A percentile compares a stretch with the other conserved stretches of the same genome.
Evolutionary conservation across 2,888 invertebrate genomes (phyloP).

Genomic region (Parapristionchus giblindavisi): DNA sequence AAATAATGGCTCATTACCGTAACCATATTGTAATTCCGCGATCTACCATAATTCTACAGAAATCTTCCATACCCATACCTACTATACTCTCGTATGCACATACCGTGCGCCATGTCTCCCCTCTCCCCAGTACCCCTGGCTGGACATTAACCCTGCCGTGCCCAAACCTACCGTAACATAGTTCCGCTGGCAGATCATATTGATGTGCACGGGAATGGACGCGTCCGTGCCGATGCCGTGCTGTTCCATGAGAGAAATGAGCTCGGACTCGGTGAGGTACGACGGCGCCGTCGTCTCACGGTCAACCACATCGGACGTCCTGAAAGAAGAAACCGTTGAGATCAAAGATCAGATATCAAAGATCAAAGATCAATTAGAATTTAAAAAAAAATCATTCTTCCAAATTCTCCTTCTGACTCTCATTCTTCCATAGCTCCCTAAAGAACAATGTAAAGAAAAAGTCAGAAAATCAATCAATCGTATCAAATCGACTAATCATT

Average conservation of each 20-base stretch:
- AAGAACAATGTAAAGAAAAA: no score
- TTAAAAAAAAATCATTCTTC: not conserved
- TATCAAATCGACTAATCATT: no score
- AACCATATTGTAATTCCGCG: no score
- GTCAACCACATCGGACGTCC: constrained; percentile 77
- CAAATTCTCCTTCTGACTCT: not conserved
- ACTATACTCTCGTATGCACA: no score
- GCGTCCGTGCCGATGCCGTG: constrained; percentile 99
- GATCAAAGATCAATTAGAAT: not conserved
- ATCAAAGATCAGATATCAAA: not conserved
- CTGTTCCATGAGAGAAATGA: constrained; percentile 97
- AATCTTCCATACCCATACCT: no score
- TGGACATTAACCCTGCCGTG: no score
- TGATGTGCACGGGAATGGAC: constrained; percentile 98
- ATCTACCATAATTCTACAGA: no score
- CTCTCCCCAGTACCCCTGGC: no score
- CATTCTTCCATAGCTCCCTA: not conserved
- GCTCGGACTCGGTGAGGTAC: constrained; percentile 93
- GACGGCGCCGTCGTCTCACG: constrained; percentile 94
- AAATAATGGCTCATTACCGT: no score
- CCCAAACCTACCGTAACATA: constrained; percentile 88
- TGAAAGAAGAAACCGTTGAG: constrained; percentile 72
- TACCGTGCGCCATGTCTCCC: no score
- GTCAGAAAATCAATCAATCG: no score
- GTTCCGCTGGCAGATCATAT: constrained; percentile 95